Evolutionary conservation across 2,888 invertebrate species (phyloP).

Genomic region (Augiades crinisus): DNA sequence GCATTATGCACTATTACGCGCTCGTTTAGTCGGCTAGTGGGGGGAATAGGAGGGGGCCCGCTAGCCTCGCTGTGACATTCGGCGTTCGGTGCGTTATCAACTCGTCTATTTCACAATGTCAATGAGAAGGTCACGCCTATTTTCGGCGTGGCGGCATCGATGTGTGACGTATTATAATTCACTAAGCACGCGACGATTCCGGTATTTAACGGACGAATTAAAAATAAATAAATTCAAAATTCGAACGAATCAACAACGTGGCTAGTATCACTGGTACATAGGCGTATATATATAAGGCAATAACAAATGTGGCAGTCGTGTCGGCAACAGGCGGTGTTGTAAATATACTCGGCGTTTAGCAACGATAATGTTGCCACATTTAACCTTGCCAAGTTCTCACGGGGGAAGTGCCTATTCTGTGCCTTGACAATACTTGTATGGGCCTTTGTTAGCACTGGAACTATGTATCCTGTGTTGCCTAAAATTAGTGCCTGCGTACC

Average conservation of each 20-base stretch:
- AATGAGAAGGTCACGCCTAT: slow-evolving; percentile 80
- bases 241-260: slow-evolving; percentile 9
- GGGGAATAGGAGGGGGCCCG: slow-evolving; percentile 59
- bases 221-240: slow-evolving; percentile 4
- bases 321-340: slow-evolving; percentile 75
- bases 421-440: slow-evolving; percentile 79
- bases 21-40: slow-evolving; percentile 50
- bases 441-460: slow-evolving; percentile 69
- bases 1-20: slow-evolving; percentile 43
- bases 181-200: slow-evolving; percentile 18
- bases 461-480: slow-evolving; percentile 69
- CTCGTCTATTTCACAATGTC: slow-evolving; percentile 81
- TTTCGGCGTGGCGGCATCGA: slow-evolving; percentile 62
- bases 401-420: slow-evolving; percentile 79
- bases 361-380: slow-evolving; percentile 79
- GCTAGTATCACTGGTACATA: slow-evolving; percentile 10
- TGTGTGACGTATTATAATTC: slow-evolving; percentile 44
- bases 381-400: slow-evolving; percentile 81
- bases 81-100: slow-evolving; percentile 76
- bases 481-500: slow-evolving; percentile 42
- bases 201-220: slow-evolving; percentile 10
- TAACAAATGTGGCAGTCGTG: slow-evolving; percentile 53
- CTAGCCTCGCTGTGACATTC: slow-evolving; percentile 78
- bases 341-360: slow-evolving; percentile 78
- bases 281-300: slow-evolving; percentile 30